Percentiles rank a stretch among this genome's conserved stretches.
These are phyloP conservation scores for Drosophila azteca DNA, from an alignment of 1,140 invertebrate genomes.

Conservation along the genomic window DNA sequence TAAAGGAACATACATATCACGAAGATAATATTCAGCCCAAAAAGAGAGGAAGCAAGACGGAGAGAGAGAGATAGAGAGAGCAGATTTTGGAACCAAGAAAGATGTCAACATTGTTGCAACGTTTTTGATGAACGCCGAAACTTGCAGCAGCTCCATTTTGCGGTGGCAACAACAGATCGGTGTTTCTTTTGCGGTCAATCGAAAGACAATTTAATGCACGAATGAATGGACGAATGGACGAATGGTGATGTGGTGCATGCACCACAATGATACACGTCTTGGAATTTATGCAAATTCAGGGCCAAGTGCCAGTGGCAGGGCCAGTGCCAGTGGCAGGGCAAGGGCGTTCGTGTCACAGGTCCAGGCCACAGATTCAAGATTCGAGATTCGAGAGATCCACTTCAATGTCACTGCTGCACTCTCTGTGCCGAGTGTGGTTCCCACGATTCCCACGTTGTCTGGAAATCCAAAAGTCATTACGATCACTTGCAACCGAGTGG, in stretches of 20 bases:
- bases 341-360: slow-evolving; percentile 29
- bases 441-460: slow-evolving; percentile 40
- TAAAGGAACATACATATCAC: too few relatives aligned
- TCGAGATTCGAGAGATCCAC: background rate
- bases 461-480: slow-evolving; percentile 73
- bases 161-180: too few relatives aligned
- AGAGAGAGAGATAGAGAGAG: background rate
- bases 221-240: slow-evolving; percentile 54
- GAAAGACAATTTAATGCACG: slow-evolving; percentile 72
- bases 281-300: slow-evolving; percentile 69
- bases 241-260: slow-evolving; percentile 10
- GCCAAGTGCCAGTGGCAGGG: slow-evolving; percentile 21
- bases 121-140: slow-evolving; percentile 67
- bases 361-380: slow-evolving; percentile 5
- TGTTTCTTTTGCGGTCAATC: slow-evolving; percentile 55
- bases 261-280: too few relatives aligned
- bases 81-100: background rate
- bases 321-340: slow-evolving; percentile 27
- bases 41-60: slow-evolving; percentile 4
- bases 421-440: slow-evolving; percentile 16
- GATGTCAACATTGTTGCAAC: slow-evolving; percentile 75
- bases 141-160: slow-evolving; percentile 26
- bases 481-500: slow-evolving; percentile 58
- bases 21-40: background rate
- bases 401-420: slow-evolving; percentile 58